Percentiles rank a stretch among this genome's conserved stretches.
Conservation (phyloP, 2,888 invertebrate genomes). For the Cantharis rufa region DNA sequence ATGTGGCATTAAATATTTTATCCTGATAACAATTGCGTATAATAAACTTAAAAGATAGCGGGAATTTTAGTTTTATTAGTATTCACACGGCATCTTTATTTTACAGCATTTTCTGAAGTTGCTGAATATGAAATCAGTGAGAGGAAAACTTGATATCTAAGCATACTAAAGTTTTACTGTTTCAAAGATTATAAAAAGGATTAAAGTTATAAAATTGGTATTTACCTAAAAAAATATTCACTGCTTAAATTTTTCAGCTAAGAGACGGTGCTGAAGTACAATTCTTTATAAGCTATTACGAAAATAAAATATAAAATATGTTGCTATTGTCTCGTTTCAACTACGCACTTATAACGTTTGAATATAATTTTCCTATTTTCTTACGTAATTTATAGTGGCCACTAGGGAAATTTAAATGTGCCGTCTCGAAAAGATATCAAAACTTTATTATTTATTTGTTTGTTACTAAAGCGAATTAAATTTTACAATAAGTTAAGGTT, state of each 20-base stretch:
- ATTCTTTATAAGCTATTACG: constrained; percentile 12
- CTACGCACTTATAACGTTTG: constrained; percentile 16
- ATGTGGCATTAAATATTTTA: not conserved
- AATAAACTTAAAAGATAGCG: not conserved
- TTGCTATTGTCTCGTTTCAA: constrained; percentile 4
- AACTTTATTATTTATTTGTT: constrained; percentile 23
- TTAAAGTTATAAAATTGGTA: constrained; percentile 26
- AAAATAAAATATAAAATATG: constrained; percentile 27
- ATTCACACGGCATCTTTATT: constrained; percentile 21
- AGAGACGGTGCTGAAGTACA: not conserved
- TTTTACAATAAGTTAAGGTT: not conserved
- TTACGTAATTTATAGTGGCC: constrained; percentile 21
- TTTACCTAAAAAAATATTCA: constrained; percentile 13
- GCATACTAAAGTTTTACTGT: constrained; percentile 28
- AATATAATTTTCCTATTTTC: constrained; percentile 27
- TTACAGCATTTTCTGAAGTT: constrained; percentile 20
- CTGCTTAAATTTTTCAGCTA: not conserved
- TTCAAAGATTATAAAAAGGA: constrained; percentile 30
- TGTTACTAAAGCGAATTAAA: not conserved
- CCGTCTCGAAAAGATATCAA: constrained; percentile 17
- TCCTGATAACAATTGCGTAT: not conserved
- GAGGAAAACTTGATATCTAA: constrained; percentile 28
- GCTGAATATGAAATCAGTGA: constrained; percentile 28
- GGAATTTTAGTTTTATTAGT: constrained; percentile 1
- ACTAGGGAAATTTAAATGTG: constrained; percentile 28